These are phyloP conservation scores for Drosophila yooni DNA, from an alignment of 2,888 invertebrate genomes.

Conservation along the genomic window DNA sequence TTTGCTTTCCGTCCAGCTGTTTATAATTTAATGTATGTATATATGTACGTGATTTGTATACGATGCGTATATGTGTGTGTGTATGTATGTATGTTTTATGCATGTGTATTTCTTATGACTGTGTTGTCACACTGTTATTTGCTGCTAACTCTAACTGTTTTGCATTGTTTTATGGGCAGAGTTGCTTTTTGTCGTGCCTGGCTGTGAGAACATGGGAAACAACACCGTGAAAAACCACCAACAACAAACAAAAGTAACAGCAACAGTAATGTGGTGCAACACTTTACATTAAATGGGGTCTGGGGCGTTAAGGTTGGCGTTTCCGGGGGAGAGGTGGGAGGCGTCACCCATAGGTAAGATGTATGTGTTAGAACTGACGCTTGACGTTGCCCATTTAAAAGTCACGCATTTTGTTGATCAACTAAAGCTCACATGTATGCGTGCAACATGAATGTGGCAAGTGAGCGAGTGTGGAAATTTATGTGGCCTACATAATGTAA, in stretches of 20 bases:
- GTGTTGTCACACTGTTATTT: slow-evolving; percentile 56
- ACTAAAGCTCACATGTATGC: slow-evolving; percentile 10
- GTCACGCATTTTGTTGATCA: slow-evolving; percentile 43
- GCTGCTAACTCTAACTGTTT: slow-evolving; percentile 74
- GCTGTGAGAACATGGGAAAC: slow-evolving; percentile 71
- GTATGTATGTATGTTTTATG: slow-evolving; percentile 8
- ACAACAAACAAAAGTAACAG: slow-evolving; percentile 30
- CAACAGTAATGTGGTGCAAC: slow-evolving; percentile 64
- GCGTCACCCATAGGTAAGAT: slow-evolving; percentile 38
- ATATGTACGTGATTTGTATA: slow-evolving; percentile 1
- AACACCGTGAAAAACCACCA: slow-evolving; percentile 47
- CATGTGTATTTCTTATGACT: slow-evolving; percentile 18
- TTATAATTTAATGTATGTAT: slow-evolving; percentile 58
- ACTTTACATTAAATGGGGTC: slow-evolving; percentile 75
- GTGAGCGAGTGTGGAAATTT: slow-evolving; percentile 18
- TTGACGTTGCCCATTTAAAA: slow-evolving; percentile 64
- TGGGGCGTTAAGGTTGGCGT: slow-evolving; percentile 48
- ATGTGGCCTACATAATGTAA: slow-evolving; percentile 63
- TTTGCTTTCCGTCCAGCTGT: slow-evolving; percentile 47
- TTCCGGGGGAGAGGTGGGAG: slow-evolving; percentile 14
- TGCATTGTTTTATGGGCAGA: slow-evolving; percentile 80
- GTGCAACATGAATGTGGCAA: slow-evolving; percentile 15
- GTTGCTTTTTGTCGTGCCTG: slow-evolving; percentile 59
- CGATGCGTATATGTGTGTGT: slow-evolving; percentile 12
- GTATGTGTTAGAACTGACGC: slow-evolving; percentile 48